phyloP scores from a whole-genome alignment of 2,888 invertebrate species.

The Platycnemis pennipes region DNA sequence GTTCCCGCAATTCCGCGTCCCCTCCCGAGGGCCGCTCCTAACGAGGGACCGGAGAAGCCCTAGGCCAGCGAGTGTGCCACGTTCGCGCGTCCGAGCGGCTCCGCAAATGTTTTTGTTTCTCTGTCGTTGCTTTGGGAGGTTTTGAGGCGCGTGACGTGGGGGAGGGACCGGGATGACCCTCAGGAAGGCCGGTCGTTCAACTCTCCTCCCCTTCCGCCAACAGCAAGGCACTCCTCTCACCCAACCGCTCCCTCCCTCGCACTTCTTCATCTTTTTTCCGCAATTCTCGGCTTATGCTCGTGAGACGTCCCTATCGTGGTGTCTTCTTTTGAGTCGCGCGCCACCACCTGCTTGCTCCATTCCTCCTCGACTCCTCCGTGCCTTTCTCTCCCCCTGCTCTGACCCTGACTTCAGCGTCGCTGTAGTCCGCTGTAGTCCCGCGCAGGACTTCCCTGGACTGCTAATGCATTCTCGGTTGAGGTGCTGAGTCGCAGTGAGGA shows the following conservation, averaged over 20 bases:
- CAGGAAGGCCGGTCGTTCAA: conserved; percentile 67
- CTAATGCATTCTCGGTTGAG: neutral
- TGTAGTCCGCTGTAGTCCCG: neutral
- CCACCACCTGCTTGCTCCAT: neutral
- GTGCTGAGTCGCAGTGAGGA: neutral
- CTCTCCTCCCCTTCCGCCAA: neutral
- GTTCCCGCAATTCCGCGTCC: conserved; percentile 9
- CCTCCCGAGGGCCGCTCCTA: neutral
- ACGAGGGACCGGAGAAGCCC: neutral
- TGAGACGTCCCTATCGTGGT: neutral
- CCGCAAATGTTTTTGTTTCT: conserved; percentile 43
- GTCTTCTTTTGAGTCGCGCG: neutral
- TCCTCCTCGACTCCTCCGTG: neutral
- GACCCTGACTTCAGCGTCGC: neutral
- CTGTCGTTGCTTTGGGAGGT: neutral
- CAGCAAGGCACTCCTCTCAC: neutral
- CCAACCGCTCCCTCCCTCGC: conserved; percentile 37
- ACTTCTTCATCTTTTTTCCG: neutral
- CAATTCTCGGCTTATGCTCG: neutral
- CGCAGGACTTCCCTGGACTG: no score
- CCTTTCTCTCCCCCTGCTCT: neutral
- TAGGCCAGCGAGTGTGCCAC: neutral
- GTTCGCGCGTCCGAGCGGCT: neutral
- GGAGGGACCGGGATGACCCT: conserved; percentile 43
- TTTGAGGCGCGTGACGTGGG: neutral